Evolutionary conservation across 2,113 vertebrate species (phyloP), one percentile per base, ranked within the genome.

Genomic region (Colaptes auratus): DNA sequence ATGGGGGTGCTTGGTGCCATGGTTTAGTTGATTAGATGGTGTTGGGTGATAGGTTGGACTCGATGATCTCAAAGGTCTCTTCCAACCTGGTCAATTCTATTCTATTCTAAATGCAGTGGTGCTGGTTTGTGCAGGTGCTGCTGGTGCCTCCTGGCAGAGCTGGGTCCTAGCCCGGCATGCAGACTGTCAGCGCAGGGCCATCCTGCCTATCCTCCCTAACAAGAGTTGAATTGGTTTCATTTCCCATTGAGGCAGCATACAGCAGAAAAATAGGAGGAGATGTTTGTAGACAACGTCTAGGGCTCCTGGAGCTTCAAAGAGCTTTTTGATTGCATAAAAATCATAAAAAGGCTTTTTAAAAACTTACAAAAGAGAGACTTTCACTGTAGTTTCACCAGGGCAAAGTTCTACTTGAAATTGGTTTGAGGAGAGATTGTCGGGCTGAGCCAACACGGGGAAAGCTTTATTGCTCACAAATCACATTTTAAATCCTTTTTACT

Each of bases 291-390:
- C 70, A 88, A 78, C 90, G 85, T 95, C 69, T 90, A 28, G 23
- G 46, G 58, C 78, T 96, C 82, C 94, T 91, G 80, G 75, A 91
- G 85, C 76, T 92, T 95, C 95, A 92, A 95, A 95, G 88, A 95
- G 82, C n/a, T 88, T 94, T 94, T 81, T 91, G 91, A 77, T 94
- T 95, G 79, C 78, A 50, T 61, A 83, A n/a, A n/a, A n/a, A n/a
- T n/a, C n/a, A n/a, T n/a, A n/a, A n/a, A n/a, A n/a, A n/a, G 89
- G 75, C 80, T 93, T 95, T 71, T 88, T 91, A 92, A 94, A 94
- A 92, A 87, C 30, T 66, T 90, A 65, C 46, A 78, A 83, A 93
- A 77, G n/a, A 65, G 31, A 85, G 53, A 10, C n/a, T 89, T 92
- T 85, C 15, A 19, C 60, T 93, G 20, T 71, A 27, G 71, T 85